phyloP scores from a whole-genome alignment of 2,888 invertebrate species.

The Coremacera marginata region DNA sequence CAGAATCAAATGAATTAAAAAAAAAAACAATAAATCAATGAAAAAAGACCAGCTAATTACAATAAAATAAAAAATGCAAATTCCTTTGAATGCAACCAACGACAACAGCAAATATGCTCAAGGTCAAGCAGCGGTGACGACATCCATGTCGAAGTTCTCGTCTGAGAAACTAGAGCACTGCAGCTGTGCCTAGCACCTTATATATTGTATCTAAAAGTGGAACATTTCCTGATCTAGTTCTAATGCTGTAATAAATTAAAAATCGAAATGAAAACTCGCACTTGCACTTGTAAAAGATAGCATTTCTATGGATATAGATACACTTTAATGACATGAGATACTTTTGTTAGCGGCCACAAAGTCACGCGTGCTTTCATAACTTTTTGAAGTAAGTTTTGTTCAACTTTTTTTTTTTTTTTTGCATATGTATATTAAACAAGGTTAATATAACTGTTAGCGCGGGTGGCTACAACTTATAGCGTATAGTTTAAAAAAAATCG shows the following conservation, averaged over 20 bases:
- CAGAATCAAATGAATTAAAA: background rate
- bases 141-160: background rate
- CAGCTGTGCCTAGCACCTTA: background rate
- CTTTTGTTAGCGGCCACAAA: constrained; percentile 1
- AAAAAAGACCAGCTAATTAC: background rate
- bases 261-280: background rate
- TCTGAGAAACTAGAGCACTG: background rate
- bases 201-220: background rate
- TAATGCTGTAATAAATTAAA: no score
- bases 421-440: background rate
- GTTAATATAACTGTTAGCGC: constrained; percentile 2
- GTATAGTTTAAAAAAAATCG: background rate
- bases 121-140: constrained; percentile 20
- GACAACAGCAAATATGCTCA: background rate
- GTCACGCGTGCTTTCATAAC: background rate
- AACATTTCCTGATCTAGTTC: background rate
- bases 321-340: background rate
- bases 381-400: background rate
- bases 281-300: background rate
- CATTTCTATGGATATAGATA: background rate
- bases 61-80: constrained; percentile 22
- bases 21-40: background rate
- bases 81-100: background rate
- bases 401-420: background rate
- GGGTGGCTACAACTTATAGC: background rate